These are phyloP conservation scores for Denticeps clupeoides DNA, from an alignment of 2,797 vertebrate genomes.

Conservation along the genomic window DNA sequence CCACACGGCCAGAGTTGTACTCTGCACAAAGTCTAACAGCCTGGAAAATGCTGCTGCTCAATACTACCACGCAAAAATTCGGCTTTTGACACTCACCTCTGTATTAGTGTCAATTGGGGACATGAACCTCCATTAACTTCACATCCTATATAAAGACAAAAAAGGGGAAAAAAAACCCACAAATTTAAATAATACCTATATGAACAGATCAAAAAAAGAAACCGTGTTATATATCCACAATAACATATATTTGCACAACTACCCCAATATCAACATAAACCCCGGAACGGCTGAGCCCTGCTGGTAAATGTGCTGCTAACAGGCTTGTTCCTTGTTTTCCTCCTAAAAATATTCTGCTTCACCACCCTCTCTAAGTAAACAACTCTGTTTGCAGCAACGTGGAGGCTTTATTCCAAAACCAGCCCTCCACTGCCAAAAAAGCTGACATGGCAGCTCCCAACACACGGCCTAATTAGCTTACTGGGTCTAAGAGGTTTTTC, in stretches of 20 bases:
- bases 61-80: too few relatives aligned
- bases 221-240: background rate
- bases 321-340: background rate
- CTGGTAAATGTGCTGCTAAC: background rate
- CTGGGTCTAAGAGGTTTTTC: slow-evolving; percentile 1
- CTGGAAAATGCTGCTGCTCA: too few relatives aligned
- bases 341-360: background rate
- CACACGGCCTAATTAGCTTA: background rate
- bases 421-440: background rate
- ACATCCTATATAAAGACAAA: slow-evolving; percentile 40
- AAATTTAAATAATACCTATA: too few relatives aligned
- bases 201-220: too few relatives aligned
- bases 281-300: too few relatives aligned
- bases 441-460: background rate
- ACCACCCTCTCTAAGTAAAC: background rate
- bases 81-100: slow-evolving; percentile 52
- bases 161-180: too few relatives aligned
- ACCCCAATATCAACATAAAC: too few relatives aligned
- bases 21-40: too few relatives aligned
- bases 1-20: too few relatives aligned
- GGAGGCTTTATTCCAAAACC: background rate
- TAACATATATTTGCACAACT: background rate
- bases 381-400: background rate
- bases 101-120: slow-evolving; percentile 50
- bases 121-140: slow-evolving; percentile 44